Percentiles rank a stretch among this genome's conserved stretches.
Evolutionary conservation across 2,113 vertebrate species (phyloP).

Genomic region (Arenaria interpres): DNA sequence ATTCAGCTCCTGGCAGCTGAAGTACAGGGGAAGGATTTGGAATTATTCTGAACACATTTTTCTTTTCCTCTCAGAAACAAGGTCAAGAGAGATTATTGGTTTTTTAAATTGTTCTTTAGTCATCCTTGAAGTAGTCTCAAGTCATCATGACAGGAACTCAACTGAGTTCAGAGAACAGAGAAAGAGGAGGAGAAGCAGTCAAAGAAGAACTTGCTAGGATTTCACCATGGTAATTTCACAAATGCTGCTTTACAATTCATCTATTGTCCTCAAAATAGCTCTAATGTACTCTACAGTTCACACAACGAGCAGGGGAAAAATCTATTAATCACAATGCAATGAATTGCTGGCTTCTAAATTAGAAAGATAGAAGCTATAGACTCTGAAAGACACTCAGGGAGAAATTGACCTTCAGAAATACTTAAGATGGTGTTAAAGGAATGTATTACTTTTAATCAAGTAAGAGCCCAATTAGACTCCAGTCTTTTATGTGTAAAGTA

Average conservation of each 20-base stretch:
- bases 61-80: neutral
- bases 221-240: neutral
- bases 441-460: neutral
- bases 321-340: neutral
- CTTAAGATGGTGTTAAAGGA: neutral
- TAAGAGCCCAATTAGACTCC: neutral
- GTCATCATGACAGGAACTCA: neutral
- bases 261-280: neutral
- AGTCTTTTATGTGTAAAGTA: neutral
- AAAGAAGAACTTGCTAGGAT: neutral
- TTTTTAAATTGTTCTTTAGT: neutral
- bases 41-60: neutral
- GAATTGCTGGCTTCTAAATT: neutral
- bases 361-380: neutral
- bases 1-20: neutral
- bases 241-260: neutral
- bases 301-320: neutral
- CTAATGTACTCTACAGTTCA: neutral
- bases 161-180: neutral
- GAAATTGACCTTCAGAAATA: neutral
- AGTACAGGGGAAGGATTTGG: neutral
- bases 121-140: neutral
- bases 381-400: neutral
- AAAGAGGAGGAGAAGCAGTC: neutral
- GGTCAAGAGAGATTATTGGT: neutral